Evolutionary conservation across 1,140 invertebrate genomes (phyloP).

Genomic region (Bombus huntii): DNA sequence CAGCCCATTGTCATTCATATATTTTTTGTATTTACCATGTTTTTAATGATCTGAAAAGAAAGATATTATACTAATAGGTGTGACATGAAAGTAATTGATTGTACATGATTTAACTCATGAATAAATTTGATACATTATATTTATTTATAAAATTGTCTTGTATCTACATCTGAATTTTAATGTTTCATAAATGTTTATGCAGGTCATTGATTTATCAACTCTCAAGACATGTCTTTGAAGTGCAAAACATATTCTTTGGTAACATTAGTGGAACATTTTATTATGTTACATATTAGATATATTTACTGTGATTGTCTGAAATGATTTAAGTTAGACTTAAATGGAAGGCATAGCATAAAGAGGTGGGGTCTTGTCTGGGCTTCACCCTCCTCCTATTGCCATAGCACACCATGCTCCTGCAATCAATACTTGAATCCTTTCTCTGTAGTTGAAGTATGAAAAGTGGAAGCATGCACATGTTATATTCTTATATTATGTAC

Average conservation of each 20-base stretch:
- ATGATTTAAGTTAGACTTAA: constrained; percentile 70
- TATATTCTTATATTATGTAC: constrained; percentile 43
- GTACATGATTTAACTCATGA: neutral
- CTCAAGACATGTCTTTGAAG: constrained; percentile 7
- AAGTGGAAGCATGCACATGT: constrained; percentile 49
- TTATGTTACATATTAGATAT: constrained; percentile 17
- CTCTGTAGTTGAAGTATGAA: constrained; percentile 70
- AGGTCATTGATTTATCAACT: constrained; percentile 32
- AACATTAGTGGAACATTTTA: constrained; percentile 51
- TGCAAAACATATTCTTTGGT: constrained; percentile 6
- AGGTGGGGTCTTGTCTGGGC: constrained; percentile 77
- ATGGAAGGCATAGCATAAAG: constrained; percentile 69
- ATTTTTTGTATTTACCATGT: constrained; percentile 46
- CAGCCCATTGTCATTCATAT: constrained; percentile 75
- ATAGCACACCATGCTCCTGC: constrained; percentile 76
- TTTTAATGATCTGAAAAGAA: constrained; percentile 57
- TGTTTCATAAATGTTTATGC: neutral
- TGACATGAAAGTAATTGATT: constrained; percentile 4
- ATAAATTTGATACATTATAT: constrained; percentile 5
- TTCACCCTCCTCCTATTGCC: constrained; percentile 76
- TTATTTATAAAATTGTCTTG: constrained; percentile 1
- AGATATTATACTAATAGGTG: constrained; percentile 14
- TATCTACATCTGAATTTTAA: neutral
- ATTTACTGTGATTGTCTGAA: constrained; percentile 49
- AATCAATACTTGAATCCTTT: constrained; percentile 82